phyloP scores from a whole-genome alignment of 2,797 vertebrate genomes.

The Darevskia nairensis region DNA sequence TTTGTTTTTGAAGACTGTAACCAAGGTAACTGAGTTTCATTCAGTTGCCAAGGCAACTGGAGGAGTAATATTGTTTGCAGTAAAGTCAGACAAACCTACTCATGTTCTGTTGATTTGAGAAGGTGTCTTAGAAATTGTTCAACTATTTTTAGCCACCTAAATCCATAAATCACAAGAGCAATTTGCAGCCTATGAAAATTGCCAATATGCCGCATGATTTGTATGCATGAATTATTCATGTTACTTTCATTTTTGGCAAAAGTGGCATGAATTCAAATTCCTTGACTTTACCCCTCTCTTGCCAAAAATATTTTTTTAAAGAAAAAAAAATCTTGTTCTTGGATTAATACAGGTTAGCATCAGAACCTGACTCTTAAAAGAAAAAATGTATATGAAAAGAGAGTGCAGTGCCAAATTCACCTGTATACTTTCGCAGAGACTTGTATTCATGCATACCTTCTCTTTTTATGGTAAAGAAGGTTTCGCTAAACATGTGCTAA shows the following conservation, averaged over 20 bases:
- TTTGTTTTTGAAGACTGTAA: slow-evolving; percentile 73
- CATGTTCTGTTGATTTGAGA: slow-evolving; percentile 77
- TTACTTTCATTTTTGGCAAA: slow-evolving; percentile 59
- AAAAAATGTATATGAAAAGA: background rate
- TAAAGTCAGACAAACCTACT: slow-evolving; percentile 79
- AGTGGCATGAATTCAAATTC: slow-evolving; percentile 32
- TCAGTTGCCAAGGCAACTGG: slow-evolving; percentile 79
- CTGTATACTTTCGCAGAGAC: slow-evolving; percentile 38
- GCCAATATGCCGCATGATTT: slow-evolving; percentile 62
- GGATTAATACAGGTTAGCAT: slow-evolving; percentile 40
- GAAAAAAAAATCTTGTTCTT: background rate
- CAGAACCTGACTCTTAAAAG: slow-evolving; percentile 35
- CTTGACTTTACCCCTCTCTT: slow-evolving; percentile 17
- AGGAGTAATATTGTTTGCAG: slow-evolving; percentile 73
- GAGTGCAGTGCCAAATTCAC: background rate
- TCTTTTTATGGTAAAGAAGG: slow-evolving; percentile 50
- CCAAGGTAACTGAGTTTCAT: slow-evolving; percentile 76
- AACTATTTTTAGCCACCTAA: slow-evolving; percentile 75
- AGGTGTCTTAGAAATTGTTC: slow-evolving; percentile 73
- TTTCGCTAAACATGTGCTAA: slow-evolving; percentile 64
- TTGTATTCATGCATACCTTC: slow-evolving; percentile 30
- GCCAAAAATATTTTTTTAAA: slow-evolving; percentile 29
- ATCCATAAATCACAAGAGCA: slow-evolving; percentile 73
- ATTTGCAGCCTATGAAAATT: slow-evolving; percentile 68
- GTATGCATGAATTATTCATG: slow-evolving; percentile 71